These are phyloP conservation scores for Cyanoderma ruficeps DNA, from an alignment of 2,113 vertebrate species.

Conservation along the genomic window DNA sequence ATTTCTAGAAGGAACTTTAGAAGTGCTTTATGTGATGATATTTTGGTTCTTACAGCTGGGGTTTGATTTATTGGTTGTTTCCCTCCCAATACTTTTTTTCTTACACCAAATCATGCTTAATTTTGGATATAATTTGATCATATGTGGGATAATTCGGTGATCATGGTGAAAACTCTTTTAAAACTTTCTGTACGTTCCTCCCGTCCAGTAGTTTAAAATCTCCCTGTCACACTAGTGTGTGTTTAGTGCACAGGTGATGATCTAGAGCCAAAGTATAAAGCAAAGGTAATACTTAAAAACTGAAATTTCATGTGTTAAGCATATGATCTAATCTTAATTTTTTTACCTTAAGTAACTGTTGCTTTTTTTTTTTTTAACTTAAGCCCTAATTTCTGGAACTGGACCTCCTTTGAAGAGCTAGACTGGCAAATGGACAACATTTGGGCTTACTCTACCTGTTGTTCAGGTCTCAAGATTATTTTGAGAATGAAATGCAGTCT, in stretches of 20 bases:
- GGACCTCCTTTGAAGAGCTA: neutral
- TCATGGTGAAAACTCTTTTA: neutral
- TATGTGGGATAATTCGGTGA: neutral
- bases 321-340: neutral
- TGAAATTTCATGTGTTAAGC: neutral
- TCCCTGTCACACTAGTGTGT: neutral
- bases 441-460: neutral
- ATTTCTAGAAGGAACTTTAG: neutral
- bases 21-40: neutral
- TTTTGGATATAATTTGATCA: neutral
- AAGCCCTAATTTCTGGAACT: neutral
- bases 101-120: neutral
- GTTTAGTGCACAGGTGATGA: neutral
- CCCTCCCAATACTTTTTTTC: rapidly evolving
- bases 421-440: neutral
- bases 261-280: neutral
- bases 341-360: neutral
- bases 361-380: neutral
- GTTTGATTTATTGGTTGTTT: neutral
- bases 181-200: neutral
- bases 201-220: neutral
- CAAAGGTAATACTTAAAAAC: neutral
- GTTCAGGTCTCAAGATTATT: neutral
- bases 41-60: neutral
- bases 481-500: neutral